A percentile compares a stretch with the other conserved stretches of the same genome.
Evolutionary conservation across 2,797 vertebrate genomes (phyloP).

Genomic region (Harpagifer antarcticus): DNA sequence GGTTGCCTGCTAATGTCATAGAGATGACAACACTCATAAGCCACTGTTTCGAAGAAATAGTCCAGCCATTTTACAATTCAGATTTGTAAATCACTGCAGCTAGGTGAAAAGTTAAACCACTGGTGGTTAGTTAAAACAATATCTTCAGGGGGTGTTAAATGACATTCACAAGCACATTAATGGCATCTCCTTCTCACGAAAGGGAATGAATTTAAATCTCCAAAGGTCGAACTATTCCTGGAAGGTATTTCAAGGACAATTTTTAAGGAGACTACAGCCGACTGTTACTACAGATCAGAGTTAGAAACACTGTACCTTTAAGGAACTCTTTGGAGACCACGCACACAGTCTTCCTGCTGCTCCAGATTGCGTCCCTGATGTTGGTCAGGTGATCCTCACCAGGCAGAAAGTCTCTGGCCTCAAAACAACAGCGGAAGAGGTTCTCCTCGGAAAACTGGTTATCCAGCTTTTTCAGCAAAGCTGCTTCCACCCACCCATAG

Average conservation of each 20-base stretch:
- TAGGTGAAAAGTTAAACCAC: not conserved
- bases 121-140: not conserved
- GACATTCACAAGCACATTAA: not conserved
- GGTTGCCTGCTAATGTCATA: not conserved
- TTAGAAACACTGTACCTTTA: constrained; percentile 59
- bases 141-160: no score
- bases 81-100: not conserved
- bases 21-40: not conserved
- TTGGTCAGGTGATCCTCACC: constrained; percentile 90
- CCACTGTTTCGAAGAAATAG: not conserved
- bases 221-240: not conserved
- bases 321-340: constrained; percentile 92
- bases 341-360: constrained; percentile 90
- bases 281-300: not conserved
- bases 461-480: constrained; percentile 88
- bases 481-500: constrained; percentile 90
- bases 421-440: constrained; percentile 89
- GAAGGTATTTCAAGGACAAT: not conserved
- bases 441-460: constrained; percentile 88
- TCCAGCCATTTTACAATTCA: not conserved
- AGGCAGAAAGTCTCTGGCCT: constrained; percentile 93
- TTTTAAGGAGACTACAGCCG: not conserved
- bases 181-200: not conserved
- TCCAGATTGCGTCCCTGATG: constrained; percentile 90
- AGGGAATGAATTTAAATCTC: not conserved